A percentile compares a stretch with the other conserved stretches of the same genome.
Conservation (phyloP, 2,797 vertebrate genomes). For the Cossypha heuglini region DNA sequence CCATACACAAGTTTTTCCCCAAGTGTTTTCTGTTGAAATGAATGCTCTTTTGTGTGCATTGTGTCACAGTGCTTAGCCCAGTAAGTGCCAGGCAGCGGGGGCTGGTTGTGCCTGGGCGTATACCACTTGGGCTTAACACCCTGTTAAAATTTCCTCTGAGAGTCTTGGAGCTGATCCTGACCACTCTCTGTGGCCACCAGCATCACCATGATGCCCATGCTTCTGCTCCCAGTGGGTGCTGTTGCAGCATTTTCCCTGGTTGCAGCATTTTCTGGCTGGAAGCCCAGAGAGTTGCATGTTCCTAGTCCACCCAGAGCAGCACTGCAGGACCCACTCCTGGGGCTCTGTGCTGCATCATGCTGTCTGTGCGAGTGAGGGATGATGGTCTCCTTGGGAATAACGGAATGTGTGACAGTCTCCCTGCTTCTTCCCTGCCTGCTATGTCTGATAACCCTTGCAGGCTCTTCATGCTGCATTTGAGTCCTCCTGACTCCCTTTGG, state of each 20-base stretch:
- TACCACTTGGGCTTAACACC: accelerated
- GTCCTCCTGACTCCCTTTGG: neutral
- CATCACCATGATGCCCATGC: accelerated
- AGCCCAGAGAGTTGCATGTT: neutral
- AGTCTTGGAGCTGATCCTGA: neutral
- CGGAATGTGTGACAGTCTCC: neutral
- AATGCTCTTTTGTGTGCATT: neutral
- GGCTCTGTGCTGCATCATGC: neutral
- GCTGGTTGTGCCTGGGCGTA: neutral
- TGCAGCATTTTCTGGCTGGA: neutral
- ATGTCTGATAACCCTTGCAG: neutral
- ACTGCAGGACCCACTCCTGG: accelerated
- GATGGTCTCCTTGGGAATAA: neutral
- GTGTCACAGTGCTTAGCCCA: neutral
- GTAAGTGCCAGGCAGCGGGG: accelerated
- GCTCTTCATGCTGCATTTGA: neutral
- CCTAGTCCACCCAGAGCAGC: neutral
- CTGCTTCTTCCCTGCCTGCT: neutral
- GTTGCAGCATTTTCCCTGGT: neutral
- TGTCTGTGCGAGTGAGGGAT: neutral
- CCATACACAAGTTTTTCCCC: neutral
- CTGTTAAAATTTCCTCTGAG: accelerated
- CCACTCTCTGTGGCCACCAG: accelerated
- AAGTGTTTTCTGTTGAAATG: neutral
- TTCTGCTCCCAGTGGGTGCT: neutral